Conservation (phyloP, 2,888 invertebrate genomes). For the Spatulosminthurus flaviceps region DNA sequence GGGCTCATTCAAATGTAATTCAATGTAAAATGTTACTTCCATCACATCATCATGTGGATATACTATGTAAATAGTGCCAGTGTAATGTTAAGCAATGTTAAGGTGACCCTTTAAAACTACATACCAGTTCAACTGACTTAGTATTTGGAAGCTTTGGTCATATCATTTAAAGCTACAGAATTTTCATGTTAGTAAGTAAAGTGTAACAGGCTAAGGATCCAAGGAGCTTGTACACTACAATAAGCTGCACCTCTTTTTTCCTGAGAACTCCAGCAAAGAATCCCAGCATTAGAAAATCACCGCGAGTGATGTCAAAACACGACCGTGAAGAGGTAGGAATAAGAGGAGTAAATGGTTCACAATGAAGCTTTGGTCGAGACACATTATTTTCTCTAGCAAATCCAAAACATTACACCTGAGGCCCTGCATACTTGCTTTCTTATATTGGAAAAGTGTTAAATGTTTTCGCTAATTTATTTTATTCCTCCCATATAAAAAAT, state of each 20-base stretch:
- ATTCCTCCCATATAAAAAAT: background rate
- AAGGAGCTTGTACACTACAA: background rate
- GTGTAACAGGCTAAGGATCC: background rate
- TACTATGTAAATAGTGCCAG: background rate
- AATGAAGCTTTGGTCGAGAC: too few relatives aligned
- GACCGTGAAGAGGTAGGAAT: too few relatives aligned
- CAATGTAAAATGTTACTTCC: too few relatives aligned
- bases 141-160: too few relatives aligned
- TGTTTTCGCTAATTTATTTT: constrained; percentile 14
- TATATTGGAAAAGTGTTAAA: background rate
- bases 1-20: background rate
- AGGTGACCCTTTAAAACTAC: too few relatives aligned
- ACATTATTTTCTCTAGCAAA: background rate
- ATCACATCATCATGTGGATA: too few relatives aligned
- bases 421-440: constrained; percentile 23
- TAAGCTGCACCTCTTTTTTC: constrained; percentile 11
- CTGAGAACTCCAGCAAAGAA: constrained; percentile 6
- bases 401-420: background rate
- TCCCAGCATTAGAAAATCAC: background rate
- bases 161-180: background rate
- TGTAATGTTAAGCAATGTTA: background rate
- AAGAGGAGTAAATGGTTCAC: too few relatives aligned
- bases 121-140: too few relatives aligned
- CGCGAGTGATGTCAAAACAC: background rate
- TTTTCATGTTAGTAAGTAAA: background rate